phyloP scores from a whole-genome alignment of 2,113 vertebrate species.

The Lathamus discolor region DNA sequence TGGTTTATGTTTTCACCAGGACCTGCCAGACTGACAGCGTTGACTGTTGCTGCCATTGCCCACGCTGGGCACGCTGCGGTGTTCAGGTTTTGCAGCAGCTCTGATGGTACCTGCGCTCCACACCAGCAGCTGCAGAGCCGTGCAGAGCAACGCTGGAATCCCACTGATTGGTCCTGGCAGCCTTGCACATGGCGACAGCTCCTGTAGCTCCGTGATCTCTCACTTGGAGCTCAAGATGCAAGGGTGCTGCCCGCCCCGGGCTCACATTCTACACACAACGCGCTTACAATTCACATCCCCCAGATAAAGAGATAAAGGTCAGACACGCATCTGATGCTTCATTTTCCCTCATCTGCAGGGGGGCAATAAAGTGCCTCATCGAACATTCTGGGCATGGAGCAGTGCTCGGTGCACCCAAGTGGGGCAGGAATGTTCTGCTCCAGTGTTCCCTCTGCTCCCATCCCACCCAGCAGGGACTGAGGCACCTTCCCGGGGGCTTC shows the following conservation, averaged over 20 bases:
- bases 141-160: neutral
- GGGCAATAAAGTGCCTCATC: neutral
- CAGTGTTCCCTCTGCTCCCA: neutral
- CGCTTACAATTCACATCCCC: neutral
- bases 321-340: neutral
- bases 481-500: neutral
- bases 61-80: neutral
- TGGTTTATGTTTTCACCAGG: neutral
- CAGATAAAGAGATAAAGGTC: neutral
- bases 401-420: fast-evolving
- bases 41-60: neutral
- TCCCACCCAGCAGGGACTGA: neutral
- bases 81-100: neutral
- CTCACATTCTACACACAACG: neutral
- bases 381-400: neutral
- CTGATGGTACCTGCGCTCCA: neutral
- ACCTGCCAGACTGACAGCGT: neutral
- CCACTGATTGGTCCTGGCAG: neutral
- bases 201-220: neutral
- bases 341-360: too few species aligned
- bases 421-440: neutral
- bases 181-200: neutral
- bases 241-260: neutral
- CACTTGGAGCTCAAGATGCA: neutral
- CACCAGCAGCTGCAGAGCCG: neutral